Percentiles rank a stretch among this genome's conserved stretches.
phyloP scores from a whole-genome alignment of 1,140 invertebrate genomes.

The Papilio dardanus region DNA sequence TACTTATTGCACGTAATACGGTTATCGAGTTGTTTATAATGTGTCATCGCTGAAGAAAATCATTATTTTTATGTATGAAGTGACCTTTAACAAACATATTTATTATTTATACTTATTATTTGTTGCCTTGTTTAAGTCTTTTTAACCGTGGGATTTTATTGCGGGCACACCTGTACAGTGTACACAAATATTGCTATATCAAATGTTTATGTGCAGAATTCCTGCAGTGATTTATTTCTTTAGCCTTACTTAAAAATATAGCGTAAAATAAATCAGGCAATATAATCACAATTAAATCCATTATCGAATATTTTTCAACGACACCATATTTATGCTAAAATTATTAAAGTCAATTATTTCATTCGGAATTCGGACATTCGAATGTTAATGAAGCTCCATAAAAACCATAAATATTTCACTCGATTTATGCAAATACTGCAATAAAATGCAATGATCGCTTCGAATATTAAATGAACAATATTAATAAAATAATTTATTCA shows the following conservation, averaged over 20 bases:
- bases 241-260: too few species aligned
- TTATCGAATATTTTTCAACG: not conserved
- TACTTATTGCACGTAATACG: not conserved
- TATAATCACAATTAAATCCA: too few species aligned
- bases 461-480: not conserved
- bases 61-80: not conserved
- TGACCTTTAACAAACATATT: too few species aligned
- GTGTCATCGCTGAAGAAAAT: not conserved
- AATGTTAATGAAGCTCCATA: not conserved
- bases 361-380: not conserved
- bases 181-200: too few species aligned
- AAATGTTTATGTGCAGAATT: too few species aligned
- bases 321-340: not conserved
- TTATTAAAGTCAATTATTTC: not conserved
- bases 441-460: not conserved
- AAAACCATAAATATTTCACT: not conserved
- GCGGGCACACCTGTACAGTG: too few species aligned
- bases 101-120: too few species aligned
- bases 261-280: too few species aligned
- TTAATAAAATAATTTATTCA: too few species aligned
- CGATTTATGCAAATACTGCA: constrained; percentile 12
- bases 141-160: not conserved
- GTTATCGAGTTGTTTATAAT: not conserved
- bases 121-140: not conserved
- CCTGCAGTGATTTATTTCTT: too few species aligned